Evolutionary conservation across 2,113 vertebrate species (phyloP), one percentile per base, ranked within the genome.

Genomic region (Boleophthalmus pectinirostris): DNA sequence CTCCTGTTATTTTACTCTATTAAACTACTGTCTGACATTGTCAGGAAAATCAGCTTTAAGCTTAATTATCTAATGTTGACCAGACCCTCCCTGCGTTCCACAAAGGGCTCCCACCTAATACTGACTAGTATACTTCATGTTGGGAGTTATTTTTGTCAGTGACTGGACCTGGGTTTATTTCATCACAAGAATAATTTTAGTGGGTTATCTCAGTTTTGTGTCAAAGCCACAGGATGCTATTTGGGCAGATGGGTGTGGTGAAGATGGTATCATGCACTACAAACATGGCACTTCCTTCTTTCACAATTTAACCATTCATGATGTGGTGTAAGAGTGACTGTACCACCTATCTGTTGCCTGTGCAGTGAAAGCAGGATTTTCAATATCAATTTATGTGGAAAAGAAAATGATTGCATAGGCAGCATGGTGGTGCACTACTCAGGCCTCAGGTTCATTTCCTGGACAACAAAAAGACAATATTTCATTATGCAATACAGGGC

Each of bases 171-270:
- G 58, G 23, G 13, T 25, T 58, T 58, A 25, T 58, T 58, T 14
- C 56, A 25, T 58, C 23, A 25, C 24, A n/a, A 54, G 25, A 61
- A 25, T 61, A 33, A 61, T 61, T 61, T 33, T 61, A 61, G 58
- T 61, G 24, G 47, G 10, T 18, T 45, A 45, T 23, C 25, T 58
- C 16, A 29, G 68, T 43, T 69, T 71, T 66, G 35, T 35, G 25
- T 73, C 1, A 33, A 0, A 20, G 64, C 29, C 33, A 58, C 80
- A 82, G 80, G 80, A 85, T 84, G 16, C 70, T 72, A 47, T 57
- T 20, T 65, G 49, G 66, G 64, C 77, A 65, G 49, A 24, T 63
- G 77, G 74, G 63, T 69, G 78, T 69, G 68, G 64, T 69, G 68
- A 66, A 58, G 49, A 77, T 45, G 38, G 14, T 35, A 43, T 38